A percentile compares a stretch with the other conserved stretches of the same genome.
Conservation (phyloP, 2,797 vertebrate genomes). For the Centroberyx gerrardi region DNA sequence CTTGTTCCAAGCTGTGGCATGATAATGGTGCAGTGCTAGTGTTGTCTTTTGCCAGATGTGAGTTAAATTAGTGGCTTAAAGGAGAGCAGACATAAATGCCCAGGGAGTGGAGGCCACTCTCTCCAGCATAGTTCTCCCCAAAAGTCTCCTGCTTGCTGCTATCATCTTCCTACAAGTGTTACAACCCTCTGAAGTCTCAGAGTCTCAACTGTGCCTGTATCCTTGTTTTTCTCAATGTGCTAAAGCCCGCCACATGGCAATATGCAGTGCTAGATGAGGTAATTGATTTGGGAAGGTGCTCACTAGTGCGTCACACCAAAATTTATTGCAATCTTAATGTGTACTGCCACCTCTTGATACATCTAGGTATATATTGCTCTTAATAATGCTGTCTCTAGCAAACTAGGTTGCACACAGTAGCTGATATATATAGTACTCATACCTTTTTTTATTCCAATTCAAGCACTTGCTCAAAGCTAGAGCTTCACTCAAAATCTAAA, state of each 20-base stretch:
- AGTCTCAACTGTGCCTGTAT: too few species aligned
- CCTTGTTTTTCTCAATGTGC: too few species aligned
- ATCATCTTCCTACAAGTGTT: not conserved
- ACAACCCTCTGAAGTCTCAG: not conserved
- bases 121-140: constrained; percentile 16
- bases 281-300: not conserved
- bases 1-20: constrained; percentile 63
- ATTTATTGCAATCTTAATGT: not conserved
- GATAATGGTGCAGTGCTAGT: constrained; percentile 56
- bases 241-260: not conserved
- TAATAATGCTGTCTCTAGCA: not conserved
- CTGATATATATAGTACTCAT: not conserved
- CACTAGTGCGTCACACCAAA: not conserved
- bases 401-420: not conserved
- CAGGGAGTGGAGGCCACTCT: constrained; percentile 8
- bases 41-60: constrained; percentile 57
- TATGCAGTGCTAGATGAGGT: not conserved
- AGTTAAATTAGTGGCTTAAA: constrained; percentile 56
- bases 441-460: not conserved
- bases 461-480: not conserved
- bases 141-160: not conserved
- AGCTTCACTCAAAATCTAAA: too few species aligned
- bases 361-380: not conserved
- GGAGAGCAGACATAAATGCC: constrained; percentile 13
- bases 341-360: not conserved